Evolutionary conservation across 1,140 invertebrate genomes (phyloP).

Genomic region (Tyrophagus putrescentiae): DNA sequence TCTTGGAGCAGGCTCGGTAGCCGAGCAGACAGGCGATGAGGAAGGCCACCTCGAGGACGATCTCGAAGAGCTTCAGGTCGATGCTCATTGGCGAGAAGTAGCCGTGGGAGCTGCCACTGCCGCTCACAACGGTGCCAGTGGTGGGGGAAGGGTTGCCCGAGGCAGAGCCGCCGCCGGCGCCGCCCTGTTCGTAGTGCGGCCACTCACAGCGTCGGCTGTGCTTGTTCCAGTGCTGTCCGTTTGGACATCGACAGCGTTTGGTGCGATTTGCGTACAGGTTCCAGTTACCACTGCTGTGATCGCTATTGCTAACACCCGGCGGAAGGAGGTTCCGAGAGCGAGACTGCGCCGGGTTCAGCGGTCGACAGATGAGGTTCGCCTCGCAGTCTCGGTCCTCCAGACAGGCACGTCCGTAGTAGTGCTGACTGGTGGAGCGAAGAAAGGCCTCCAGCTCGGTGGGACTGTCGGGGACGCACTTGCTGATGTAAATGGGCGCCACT

Average conservation of each 20-base stretch:
- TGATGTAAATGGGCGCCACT: too few species aligned
- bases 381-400: not conserved
- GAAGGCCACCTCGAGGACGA: slow-evolving; percentile 9
- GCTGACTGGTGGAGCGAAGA: not conserved
- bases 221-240: slow-evolving; percentile 17
- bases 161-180: too few species aligned
- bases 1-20: slow-evolving; percentile 3
- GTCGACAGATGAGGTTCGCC: not conserved
- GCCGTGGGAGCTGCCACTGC: not conserved
- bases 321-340: not conserved
- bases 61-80: slow-evolving; percentile 17
- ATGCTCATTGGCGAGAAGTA: not conserved
- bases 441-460: not conserved
- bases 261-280: not conserved
- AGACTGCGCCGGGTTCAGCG: too few species aligned
- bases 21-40: slow-evolving; percentile 3
- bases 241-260: slow-evolving; percentile 11
- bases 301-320: not conserved
- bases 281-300: too few species aligned
- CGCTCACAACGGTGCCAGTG: not conserved
- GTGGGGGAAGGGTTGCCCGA: too few species aligned
- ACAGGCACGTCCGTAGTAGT: slow-evolving; percentile 4
- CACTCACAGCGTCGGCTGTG: not conserved
- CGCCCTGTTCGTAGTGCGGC: slow-evolving; percentile 3
- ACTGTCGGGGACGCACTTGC: too few species aligned